Percentiles rank a stretch among this genome's conserved stretches.
Conservation (phyloP, 2,888 invertebrate genomes). For the Globia sparganii region DNA sequence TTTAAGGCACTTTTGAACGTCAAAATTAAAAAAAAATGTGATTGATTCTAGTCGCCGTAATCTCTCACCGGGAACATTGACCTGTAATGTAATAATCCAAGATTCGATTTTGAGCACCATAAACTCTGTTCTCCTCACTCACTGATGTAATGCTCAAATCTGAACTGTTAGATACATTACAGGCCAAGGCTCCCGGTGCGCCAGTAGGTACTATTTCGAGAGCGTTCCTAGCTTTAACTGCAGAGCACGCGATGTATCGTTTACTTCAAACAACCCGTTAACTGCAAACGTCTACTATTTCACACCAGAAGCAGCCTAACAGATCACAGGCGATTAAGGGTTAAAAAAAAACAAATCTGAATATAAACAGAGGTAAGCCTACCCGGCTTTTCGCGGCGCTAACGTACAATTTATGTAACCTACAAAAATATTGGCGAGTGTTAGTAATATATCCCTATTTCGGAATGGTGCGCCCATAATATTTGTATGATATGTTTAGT, state of each 20-base stretch:
- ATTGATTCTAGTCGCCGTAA: not conserved
- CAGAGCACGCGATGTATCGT: slow-evolving; percentile 1
- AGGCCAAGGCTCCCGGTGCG: not conserved
- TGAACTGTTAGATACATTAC: not conserved
- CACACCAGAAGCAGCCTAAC: slow-evolving; percentile 21
- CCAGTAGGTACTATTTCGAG: not conserved
- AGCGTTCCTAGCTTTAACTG: slow-evolving; percentile 1
- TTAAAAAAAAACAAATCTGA: slow-evolving; percentile 44
- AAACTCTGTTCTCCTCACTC: not conserved
- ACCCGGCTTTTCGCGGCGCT: slow-evolving; percentile 17
- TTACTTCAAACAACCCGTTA: slow-evolving; percentile 33
- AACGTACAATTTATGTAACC: slow-evolving; percentile 54
- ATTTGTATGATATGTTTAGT: slow-evolving; percentile 82
- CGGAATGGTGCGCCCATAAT: slow-evolving; percentile 74
- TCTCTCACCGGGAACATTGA: not conserved
- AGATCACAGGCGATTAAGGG: slow-evolving; percentile 33
- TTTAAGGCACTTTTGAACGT: not conserved
- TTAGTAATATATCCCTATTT: slow-evolving; percentile 75
- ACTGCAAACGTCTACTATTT: slow-evolving; percentile 16
- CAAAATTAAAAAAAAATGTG: not conserved
- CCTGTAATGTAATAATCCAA: not conserved
- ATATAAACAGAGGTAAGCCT: slow-evolving; percentile 33
- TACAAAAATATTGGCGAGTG: slow-evolving; percentile 69
- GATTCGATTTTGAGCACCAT: not conserved
- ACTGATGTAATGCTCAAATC: not conserved